Percentiles rank a stretch among this genome's conserved stretches.
phyloP scores from a whole-genome alignment of 2,888 invertebrate species.

The Diadegma fenestrale region DNA sequence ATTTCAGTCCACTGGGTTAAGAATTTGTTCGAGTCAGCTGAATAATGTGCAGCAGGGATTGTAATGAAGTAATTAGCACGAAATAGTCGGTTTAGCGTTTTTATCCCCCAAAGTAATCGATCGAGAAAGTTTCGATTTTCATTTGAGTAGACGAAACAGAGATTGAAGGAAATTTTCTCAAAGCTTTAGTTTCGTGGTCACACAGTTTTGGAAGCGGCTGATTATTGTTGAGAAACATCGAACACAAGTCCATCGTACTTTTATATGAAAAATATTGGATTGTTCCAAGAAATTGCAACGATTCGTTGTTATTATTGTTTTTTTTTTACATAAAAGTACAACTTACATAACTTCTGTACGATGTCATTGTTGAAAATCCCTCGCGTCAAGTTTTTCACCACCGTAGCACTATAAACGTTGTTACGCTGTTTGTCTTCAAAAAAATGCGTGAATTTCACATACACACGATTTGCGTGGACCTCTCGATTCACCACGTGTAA shows the following conservation, averaged over 20 bases:
- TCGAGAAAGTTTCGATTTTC: no score
- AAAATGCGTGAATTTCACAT: conserved; percentile 16
- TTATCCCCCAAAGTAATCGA: no score
- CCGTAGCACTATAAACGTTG: conserved; percentile 44
- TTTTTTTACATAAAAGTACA: conserved; percentile 30
- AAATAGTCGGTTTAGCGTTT: no score
- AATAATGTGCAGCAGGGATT: neutral
- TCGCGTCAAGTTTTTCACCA: conserved; percentile 43
- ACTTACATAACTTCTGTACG: conserved; percentile 84
- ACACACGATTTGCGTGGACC: neutral
- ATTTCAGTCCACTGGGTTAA: neutral
- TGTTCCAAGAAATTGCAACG: neutral
- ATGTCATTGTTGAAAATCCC: conserved; percentile 76
- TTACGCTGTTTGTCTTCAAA: neutral
- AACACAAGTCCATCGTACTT: neutral
- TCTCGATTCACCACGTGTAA: conserved; percentile 49
- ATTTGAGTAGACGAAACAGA: no score
- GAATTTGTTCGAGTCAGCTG: neutral
- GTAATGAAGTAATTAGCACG: neutral
- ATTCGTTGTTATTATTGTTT: neutral
- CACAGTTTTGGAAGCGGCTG: neutral
- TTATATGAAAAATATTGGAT: neutral
- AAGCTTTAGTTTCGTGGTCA: no score
- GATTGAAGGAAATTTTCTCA: no score
- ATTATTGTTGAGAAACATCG: neutral